phyloP scores from a whole-genome alignment of 2,888 invertebrate genomes.

The Caenorhabditis sp. region DNA sequence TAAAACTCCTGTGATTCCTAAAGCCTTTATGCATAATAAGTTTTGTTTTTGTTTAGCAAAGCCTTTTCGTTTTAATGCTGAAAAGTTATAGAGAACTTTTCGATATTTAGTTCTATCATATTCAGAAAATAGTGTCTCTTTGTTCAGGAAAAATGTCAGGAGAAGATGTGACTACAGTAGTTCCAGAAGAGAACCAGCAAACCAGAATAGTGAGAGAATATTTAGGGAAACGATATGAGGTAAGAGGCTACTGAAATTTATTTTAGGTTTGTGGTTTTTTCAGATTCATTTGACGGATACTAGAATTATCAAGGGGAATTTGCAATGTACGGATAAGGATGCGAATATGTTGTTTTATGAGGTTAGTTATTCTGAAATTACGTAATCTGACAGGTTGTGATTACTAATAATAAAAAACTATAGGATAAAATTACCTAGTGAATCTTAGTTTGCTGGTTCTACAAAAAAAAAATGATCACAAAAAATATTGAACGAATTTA shows the following conservation, averaged over 20 bases:
- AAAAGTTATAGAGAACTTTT: too few species aligned
- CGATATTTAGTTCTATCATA: too few species aligned
- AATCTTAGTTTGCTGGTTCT: too few species aligned
- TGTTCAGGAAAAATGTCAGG: background rate
- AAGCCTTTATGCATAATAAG: background rate
- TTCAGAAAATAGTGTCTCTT: background rate
- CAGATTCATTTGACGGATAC: constrained; percentile 37
- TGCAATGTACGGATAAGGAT: constrained; percentile 38
- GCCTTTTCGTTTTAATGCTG: too few species aligned
- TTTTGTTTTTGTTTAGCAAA: background rate
- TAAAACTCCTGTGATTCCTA: too few species aligned
- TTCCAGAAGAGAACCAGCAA: background rate
- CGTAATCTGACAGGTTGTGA: too few species aligned
- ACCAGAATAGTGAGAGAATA: constrained; percentile 9
- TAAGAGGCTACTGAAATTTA: background rate
- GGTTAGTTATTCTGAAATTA: constrained; percentile 20
- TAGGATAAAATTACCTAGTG: too few species aligned
- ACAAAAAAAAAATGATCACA: too few species aligned
- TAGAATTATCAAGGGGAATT: constrained; percentile 27
- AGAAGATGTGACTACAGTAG: background rate
- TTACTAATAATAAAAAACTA: too few species aligned
- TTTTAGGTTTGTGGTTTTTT: background rate
- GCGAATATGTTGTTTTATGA: constrained; percentile 39
- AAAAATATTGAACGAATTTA: too few species aligned
- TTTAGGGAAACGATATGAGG: constrained; percentile 22